These are phyloP conservation scores for Pionites leucogaster DNA, from an alignment of 2,113 vertebrate genomes.

Conservation along the genomic window DNA sequence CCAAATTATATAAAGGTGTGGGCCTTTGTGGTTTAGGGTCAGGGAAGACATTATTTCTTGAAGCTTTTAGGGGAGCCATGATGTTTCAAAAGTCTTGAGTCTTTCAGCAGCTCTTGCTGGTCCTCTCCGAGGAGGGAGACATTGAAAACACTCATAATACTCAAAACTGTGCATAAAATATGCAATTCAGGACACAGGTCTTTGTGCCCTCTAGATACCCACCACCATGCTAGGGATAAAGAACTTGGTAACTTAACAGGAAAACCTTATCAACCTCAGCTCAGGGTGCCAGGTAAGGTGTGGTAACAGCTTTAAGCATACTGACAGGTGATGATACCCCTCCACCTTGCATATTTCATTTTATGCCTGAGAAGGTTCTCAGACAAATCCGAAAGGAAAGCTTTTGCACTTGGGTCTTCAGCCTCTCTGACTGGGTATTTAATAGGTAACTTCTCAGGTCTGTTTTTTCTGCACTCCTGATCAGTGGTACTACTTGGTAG, in stretches of 20 bases:
- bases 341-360: neutral
- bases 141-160: neutral
- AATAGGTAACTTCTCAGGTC: neutral
- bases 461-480: neutral
- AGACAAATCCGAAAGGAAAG: neutral
- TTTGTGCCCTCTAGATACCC: neutral
- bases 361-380: neutral
- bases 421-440: neutral
- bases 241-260: fast-evolving
- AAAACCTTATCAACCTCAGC: neutral
- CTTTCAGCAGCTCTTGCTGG: neutral
- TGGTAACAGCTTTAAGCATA: neutral
- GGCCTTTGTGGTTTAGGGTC: neutral
- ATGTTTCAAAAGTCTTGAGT: neutral
- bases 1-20: fast-evolving
- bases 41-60: neutral
- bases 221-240: neutral
- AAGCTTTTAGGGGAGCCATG: neutral
- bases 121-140: neutral
- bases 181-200: neutral
- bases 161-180: neutral
- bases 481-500: fast-evolving
- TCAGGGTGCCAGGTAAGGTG: neutral
- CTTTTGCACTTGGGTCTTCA: neutral
- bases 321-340: neutral